Evolutionary conservation across 2,888 invertebrate species (phyloP).

Genomic region (Nowickia ferox): DNA sequence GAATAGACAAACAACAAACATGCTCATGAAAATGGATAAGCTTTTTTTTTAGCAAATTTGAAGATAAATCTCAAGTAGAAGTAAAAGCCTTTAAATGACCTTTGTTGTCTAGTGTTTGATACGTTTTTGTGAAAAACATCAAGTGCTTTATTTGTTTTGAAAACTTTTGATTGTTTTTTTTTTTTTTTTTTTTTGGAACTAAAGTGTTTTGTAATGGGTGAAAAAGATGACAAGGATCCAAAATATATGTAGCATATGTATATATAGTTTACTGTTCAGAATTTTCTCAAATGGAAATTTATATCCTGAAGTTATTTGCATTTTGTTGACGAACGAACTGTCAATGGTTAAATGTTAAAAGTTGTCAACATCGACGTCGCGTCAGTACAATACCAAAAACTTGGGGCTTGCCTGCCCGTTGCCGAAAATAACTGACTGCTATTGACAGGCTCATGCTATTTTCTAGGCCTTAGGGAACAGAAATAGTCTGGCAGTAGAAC

Average conservation of each 20-base stretch:
- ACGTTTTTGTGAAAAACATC: slow-evolving; percentile 7
- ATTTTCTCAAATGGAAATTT: not conserved
- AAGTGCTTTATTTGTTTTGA: slow-evolving; percentile 2
- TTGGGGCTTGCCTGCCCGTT: too few species aligned
- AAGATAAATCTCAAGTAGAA: not conserved
- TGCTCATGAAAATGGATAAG: slow-evolving; percentile 23
- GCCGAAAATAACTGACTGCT: too few species aligned
- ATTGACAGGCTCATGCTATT: too few species aligned
- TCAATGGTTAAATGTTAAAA: not conserved
- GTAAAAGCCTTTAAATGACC: slow-evolving; percentile 33
- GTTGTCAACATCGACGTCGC: too few species aligned
- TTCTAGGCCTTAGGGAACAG: too few species aligned
- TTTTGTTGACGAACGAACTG: not conserved
- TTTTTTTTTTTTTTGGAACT: not conserved
- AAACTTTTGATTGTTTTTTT: not conserved
- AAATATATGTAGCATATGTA: not conserved
- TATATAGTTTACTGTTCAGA: too few species aligned
- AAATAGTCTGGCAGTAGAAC: too few species aligned
- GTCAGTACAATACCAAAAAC: too few species aligned
- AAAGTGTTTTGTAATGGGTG: not conserved
- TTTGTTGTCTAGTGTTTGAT: slow-evolving; percentile 35
- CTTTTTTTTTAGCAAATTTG: slow-evolving; percentile 47
- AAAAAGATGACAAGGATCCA: not conserved
- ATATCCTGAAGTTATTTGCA: not conserved
- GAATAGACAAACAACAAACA: slow-evolving; percentile 15